These are phyloP conservation scores for Bacillus rossius DNA, from an alignment of 1,140 invertebrate species.

Conservation along the genomic window DNA sequence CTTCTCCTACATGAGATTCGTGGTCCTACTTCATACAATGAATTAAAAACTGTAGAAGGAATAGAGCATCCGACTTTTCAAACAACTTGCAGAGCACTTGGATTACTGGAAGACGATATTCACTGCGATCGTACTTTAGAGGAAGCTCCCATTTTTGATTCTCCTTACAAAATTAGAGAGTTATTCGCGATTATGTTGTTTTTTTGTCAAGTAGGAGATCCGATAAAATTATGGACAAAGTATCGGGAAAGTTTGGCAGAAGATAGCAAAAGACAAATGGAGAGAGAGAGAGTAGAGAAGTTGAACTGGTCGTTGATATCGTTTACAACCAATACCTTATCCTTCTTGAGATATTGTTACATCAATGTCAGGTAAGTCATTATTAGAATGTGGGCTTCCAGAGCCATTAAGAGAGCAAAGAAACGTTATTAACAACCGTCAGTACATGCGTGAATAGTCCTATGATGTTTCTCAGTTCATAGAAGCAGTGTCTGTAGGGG, in stretches of 20 bases:
- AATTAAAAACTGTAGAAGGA: too few species aligned
- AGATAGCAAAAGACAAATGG: too few species aligned
- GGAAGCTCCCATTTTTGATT: constrained; percentile 31
- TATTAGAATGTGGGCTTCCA: background rate
- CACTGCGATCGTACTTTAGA: constrained; percentile 35
- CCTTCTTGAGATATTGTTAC: background rate
- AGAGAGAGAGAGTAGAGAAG: too few species aligned
- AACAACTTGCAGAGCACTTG: constrained; percentile 29
- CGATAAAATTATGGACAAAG: too few species aligned
- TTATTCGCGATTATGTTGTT: constrained; percentile 10
- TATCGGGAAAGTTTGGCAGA: too few species aligned
- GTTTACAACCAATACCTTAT: background rate
- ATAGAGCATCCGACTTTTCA: constrained; percentile 16
- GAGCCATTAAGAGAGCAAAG: background rate
- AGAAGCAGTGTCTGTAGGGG: background rate
- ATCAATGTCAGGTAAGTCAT: background rate
- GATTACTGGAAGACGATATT: constrained; percentile 38
- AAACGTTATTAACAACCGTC: background rate
- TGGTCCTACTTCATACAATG: constrained; percentile 9
- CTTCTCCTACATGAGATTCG: constrained; percentile 33
- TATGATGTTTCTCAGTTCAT: background rate
- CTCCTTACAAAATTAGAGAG: constrained; percentile 33
- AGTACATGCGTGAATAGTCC: background rate
- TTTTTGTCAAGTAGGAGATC: too few species aligned
- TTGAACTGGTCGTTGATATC: background rate